Conservation (phyloP, 2,797 vertebrate species). For the Lepilemur septentrionalis region DNA sequence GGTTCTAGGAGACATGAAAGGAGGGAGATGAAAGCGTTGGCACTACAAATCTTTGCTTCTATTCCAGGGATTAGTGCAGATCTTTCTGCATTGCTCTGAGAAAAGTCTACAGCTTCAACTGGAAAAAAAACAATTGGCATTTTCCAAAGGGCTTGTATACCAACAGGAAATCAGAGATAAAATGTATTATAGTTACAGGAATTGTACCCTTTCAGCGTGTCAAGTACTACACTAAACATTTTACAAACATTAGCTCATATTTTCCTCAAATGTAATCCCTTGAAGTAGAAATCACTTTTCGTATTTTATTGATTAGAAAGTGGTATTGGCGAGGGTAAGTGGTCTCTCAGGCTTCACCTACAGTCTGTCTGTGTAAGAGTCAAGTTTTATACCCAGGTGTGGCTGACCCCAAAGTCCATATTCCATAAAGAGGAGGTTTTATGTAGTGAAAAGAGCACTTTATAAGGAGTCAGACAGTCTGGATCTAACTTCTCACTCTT, state of each 20-base stretch:
- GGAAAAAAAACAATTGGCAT: background rate
- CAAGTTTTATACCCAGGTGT: background rate
- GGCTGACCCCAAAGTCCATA: background rate
- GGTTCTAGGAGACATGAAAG: background rate
- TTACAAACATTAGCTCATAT: slow-evolving; percentile 49
- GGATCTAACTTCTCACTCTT: background rate
- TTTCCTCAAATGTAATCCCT: slow-evolving; percentile 15
- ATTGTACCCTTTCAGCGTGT: background rate
- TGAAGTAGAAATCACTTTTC: background rate
- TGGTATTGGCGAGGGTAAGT: background rate
- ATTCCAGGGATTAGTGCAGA: background rate
- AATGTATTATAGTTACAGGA: background rate
- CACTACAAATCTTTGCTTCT: background rate
- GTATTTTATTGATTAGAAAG: background rate
- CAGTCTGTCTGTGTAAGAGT: background rate
- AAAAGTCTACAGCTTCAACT: background rate
- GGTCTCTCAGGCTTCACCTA: slow-evolving; percentile 7
- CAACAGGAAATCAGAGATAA: background rate
- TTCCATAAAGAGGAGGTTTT: background rate
- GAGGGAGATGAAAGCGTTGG: background rate
- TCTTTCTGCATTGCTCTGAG: background rate
- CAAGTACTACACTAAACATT: background rate
- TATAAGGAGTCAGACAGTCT: background rate
- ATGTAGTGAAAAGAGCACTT: background rate
- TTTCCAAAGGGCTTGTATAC: background rate